phyloP scores from a whole-genome alignment of 1,140 invertebrate species.

The Phymorhynchus buccinoides region DNA sequence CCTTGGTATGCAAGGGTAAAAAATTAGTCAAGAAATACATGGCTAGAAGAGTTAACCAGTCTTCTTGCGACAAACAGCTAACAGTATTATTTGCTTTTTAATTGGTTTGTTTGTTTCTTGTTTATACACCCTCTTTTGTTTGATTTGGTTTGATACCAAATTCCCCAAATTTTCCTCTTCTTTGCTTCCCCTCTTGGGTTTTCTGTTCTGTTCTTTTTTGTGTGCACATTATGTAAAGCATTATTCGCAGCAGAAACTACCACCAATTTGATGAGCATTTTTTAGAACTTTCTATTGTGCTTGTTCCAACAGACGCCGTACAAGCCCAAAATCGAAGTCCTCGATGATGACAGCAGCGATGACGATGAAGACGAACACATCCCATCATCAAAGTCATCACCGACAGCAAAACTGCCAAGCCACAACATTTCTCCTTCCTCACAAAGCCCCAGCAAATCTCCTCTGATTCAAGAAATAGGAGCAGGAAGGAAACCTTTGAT shows the following conservation, averaged over 20 bases:
- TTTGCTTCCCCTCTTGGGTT: background rate
- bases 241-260: background rate
- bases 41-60: too few species aligned
- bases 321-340: slow-evolving; percentile 58
- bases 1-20: too few species aligned
- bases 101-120: background rate
- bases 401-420: background rate
- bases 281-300: background rate
- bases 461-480: background rate
- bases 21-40: too few species aligned
- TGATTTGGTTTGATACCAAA: background rate
- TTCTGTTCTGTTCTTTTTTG: background rate
- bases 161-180: background rate
- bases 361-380: slow-evolving; percentile 39
- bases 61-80: too few species aligned
- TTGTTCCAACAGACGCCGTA: slow-evolving; percentile 38
- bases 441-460: background rate
- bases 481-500: slow-evolving; percentile 33
- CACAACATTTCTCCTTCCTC: background rate
- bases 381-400: background rate
- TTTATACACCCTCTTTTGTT: too few species aligned
- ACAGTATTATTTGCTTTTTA: too few species aligned
- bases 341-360: slow-evolving; percentile 50
- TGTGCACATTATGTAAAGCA: background rate
- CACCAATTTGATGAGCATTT: too few species aligned